Evolutionary conservation across 2,113 vertebrate genomes (phyloP), one percentile per base, ranked within the genome.

Genomic region (Phylloscopus trochilus): DNA sequence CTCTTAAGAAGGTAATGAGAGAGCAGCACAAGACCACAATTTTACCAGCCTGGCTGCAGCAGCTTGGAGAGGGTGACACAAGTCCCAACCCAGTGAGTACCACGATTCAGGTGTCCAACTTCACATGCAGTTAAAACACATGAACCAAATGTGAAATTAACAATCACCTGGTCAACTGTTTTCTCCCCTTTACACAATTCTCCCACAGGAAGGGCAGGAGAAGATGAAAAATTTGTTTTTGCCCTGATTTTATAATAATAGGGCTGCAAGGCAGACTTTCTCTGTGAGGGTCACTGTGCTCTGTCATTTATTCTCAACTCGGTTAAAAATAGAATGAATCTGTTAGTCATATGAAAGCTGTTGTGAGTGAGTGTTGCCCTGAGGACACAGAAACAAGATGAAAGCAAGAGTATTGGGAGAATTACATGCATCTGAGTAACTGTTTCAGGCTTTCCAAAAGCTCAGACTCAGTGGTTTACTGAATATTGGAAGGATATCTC

Each of bases 281-380:
- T 87, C 58, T 83, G 33, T 27, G 58, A 96, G 62, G 78, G 44
- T 92, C 81, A 84, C 26, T 35, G 44, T 17, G 43, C 46, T 94
- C 37, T 79, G 44, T 64, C 85, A 91, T 62, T 79, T 87, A 44
- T 79, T 95, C 73, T 88, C 69, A 78, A 35, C 80, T 92, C 13
- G 4, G 77, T 59, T 93, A 96, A 95, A 95, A 96, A 85, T 47
- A 91, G 87, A 75, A 89, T 30, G 18, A 89, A 78, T 86, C 62
- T 87, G 56, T 43, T 92, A 93, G 74, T 64, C 69, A 80, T 59
- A 68, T 69, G 63, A 80, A 95, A 94, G 58, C 75, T 88, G 89
- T 86, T 86, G 41, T 7, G 1, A 94, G 23, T 11, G 43, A 87
- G 35, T 28, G 30, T 33, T 83, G 79, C 47, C 83, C 68, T 41